A percentile compares a stretch with the other conserved stretches of the same genome.
Evolutionary conservation across 2,888 invertebrate species (phyloP).

Genomic region (Archips crataeganus): DNA sequence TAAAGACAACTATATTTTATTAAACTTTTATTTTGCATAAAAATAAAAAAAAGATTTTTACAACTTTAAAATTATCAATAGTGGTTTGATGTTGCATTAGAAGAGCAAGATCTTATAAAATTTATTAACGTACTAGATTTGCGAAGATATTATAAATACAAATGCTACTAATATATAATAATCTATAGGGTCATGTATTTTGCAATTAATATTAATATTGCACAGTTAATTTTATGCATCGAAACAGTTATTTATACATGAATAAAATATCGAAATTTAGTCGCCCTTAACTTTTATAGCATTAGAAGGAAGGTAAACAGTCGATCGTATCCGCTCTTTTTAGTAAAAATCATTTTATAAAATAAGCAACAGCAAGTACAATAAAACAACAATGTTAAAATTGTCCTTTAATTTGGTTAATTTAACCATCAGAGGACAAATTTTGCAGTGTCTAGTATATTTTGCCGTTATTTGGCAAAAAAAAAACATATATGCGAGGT

Average conservation of each 20-base stretch:
- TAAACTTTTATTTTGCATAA: conserved; percentile 31
- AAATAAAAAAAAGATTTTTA: conserved; percentile 27
- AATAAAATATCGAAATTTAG: neutral
- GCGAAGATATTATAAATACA: neutral
- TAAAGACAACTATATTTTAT: neutral
- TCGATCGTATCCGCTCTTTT: no score
- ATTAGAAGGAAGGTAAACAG: no score
- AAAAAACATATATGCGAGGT: no score
- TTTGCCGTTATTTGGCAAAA: no score
- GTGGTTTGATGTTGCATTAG: conserved; percentile 13
- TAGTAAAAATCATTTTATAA: no score
- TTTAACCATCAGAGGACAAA: no score
- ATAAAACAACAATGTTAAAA: no score
- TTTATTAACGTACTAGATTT: neutral
- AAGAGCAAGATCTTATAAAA: conserved; percentile 16
- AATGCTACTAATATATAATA: conserved; percentile 1
- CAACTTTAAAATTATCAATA: conserved; percentile 19
- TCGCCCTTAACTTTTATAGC: neutral
- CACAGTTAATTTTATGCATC: neutral
- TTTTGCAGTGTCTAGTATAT: no score
- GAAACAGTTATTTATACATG: neutral
- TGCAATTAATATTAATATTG: conserved; percentile 19
- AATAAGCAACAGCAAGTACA: no score
- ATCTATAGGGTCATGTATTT: neutral
- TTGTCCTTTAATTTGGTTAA: no score